Evolutionary conservation across 1,140 invertebrate species (phyloP), one percentile per base, ranked within the genome.

Genomic region (Tetragonula clypearis): DNA sequence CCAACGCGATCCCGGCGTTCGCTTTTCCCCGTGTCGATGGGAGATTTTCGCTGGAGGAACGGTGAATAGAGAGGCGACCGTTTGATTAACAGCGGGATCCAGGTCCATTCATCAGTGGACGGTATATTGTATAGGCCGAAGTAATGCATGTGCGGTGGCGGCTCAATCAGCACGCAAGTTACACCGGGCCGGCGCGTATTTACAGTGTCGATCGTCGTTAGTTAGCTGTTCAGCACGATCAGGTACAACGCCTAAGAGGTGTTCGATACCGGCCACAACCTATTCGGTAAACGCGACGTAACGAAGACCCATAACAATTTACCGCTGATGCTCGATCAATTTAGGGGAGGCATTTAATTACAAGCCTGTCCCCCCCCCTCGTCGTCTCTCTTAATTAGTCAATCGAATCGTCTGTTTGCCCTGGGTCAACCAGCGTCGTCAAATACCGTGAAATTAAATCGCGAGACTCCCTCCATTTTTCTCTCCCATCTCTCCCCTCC

Each of bases 301-400:
- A 83, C 81, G 81, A 83, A 83, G 23, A 77, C 74, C 81, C 65
- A 78, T 83, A 83, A 77, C 81, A 83, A 78, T 83, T 83, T 83
- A 83, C 62, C 30, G 15, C 2, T 55, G 35, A 83, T 68, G 30
- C 55, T n/a, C 23, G 9, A 26, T 35, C 72, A 76, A 76, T 82
- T 74, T 56, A n/a, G 15, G 19, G 55, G 41, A 58, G 53, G n/a
- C 74, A 69, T 77, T 49, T 77, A 68, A 82, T 82, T 77, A 77
- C 60, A 12, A 56, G 2, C 30, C n/a, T 1, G 9, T 17, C 9
- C 41, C n/a, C 1, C 15, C 15, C 9, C 35, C 35, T 4, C 14
- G 12, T 17, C 17, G 6, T 2, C 53, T 23, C 53, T 23, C 14
- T 83, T 83, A 78, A 83, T 66, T 58, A 78, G 26, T 49, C 72